Evolutionary conservation across 2,113 vertebrate genomes (phyloP).

Genomic region (Sinocyclocheilus maitianheensis): DNA sequence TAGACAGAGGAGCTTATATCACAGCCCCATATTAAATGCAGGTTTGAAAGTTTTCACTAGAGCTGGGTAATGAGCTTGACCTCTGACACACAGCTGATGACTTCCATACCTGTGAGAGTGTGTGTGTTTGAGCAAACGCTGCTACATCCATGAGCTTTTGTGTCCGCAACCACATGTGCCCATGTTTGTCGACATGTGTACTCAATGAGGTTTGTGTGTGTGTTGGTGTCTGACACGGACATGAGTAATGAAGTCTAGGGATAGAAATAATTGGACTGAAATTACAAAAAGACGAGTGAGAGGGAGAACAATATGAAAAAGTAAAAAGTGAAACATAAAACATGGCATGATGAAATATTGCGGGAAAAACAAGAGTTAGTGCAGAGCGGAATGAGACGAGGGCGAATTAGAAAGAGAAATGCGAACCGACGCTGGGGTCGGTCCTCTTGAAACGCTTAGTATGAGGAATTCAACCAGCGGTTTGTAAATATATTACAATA

Average conservation of each 20-base stretch:
- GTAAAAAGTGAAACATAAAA: conserved; percentile 38
- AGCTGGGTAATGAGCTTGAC: conserved; percentile 98
- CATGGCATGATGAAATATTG: conserved; percentile 41
- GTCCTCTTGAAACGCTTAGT: not conserved
- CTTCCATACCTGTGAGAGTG: conserved; percentile 94
- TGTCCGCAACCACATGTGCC: conserved; percentile 82
- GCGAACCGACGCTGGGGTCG: not conserved
- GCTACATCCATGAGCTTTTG: conserved; percentile 19
- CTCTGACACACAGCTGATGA: conserved; percentile 94
- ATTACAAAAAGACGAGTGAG: conserved; percentile 61
- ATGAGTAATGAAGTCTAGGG: conserved; percentile 97
- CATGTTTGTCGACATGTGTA: conserved; percentile 83
- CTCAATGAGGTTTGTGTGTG: conserved; percentile 84
- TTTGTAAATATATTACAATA: conserved; percentile 36
- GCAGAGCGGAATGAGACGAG: conserved; percentile 39
- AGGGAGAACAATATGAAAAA: conserved; percentile 27
- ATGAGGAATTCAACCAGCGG: conserved; percentile 4
- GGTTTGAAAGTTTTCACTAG: conserved; percentile 93
- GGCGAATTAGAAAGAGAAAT: conserved; percentile 20
- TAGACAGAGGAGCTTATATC: conserved; percentile 73
- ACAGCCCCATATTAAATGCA: conserved; percentile 88
- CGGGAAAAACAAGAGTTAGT: conserved; percentile 39
- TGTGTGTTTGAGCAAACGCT: conserved; percentile 82
- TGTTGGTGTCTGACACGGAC: conserved; percentile 89
- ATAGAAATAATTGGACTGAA: conserved; percentile 89